Base-by-base conservation (phyloP, 2,888 invertebrate genomes). In the Aproaerema taeniolella region DNA sequence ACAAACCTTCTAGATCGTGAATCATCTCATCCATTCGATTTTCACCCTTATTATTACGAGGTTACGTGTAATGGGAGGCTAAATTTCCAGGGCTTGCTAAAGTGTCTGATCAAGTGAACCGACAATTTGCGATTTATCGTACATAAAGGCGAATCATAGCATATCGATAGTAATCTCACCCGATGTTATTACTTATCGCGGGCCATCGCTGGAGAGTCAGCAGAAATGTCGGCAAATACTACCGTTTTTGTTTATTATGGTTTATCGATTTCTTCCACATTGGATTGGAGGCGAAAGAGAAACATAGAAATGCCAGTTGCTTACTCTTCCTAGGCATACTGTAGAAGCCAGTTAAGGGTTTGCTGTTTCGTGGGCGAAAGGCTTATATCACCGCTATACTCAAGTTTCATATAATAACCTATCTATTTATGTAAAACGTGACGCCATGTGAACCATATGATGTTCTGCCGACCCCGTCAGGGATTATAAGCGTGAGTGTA, bases 91-190 rank as follows among this genome's bases (percentile, higher is more conserved):
- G 38, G 47, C 41, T 49, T 54, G 58, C 58, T 72, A 67, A 71
- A 73, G 64, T 67, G 72, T 66, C 58, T 58, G 65, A 61, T 68
- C 61, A 61, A 65, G 63, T 46, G 62, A 72, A 70, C 75, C 67
- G 58, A 61, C 80, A 78, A 80, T 83, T 81, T 81, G 67, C 78
- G 69, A 79, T 82, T 85, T 81, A 79, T 67, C 70, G 72, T 69
- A 67, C 66, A 66, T 72, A 69, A 72, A 73, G 61, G 68, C 61
- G 67, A 73, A 75, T 75, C 71, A 68, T 73, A 74, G 62, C 52
- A 56, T 49, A 53, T 55, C 50, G 69, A 74, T 74, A 61, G 65
- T 64, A 70, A 80, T 78, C 75, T 75, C 58, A 64, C 56, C 60
- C 62, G 70, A 72, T 75, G 67, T 75, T 75, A 80, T 81, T 77